Percentiles rank a stretch among this genome's conserved stretches.
These are phyloP conservation scores for Cyphomyrus discorhynchus DNA, from an alignment of 2,113 vertebrate genomes.

Conservation along the genomic window DNA sequence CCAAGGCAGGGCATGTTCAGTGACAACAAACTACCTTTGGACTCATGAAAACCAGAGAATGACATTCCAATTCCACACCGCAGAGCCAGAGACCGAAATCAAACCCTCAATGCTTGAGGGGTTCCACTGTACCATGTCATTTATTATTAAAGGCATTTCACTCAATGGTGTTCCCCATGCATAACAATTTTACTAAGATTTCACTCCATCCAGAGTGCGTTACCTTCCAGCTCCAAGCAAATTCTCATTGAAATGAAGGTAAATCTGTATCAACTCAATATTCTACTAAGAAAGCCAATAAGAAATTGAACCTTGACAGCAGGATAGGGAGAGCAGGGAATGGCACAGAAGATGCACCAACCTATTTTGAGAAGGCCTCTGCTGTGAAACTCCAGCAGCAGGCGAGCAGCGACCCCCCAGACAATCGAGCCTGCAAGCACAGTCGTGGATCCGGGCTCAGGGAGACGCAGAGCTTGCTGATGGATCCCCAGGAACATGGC, in stretches of 20 bases:
- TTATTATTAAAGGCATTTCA: not conserved
- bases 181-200: not conserved
- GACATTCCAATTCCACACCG: not conserved
- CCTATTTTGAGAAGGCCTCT: constrained; percentile 28
- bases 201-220: not conserved
- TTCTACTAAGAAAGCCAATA: not conserved
- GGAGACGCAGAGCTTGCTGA: constrained; percentile 67
- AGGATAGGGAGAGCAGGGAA: not conserved
- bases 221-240: not conserved
- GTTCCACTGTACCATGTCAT: not conserved
- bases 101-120: not conserved
- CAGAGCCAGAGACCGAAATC: not conserved
- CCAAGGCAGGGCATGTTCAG: not conserved
- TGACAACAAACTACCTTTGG: not conserved
- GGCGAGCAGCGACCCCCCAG: constrained; percentile 67
- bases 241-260: not conserved
- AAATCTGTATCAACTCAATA: not conserved
- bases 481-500: constrained; percentile 73
- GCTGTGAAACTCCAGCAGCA: constrained; percentile 67
- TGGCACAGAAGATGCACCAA: constrained; percentile 15
- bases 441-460: constrained; percentile 63
- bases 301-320: not conserved
- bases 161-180: not conserved
- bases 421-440: constrained; percentile 66
- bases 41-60: not conserved